Base-by-base conservation (phyloP, 2,888 invertebrate species). In the Margaritifera margaritifera region DNA sequence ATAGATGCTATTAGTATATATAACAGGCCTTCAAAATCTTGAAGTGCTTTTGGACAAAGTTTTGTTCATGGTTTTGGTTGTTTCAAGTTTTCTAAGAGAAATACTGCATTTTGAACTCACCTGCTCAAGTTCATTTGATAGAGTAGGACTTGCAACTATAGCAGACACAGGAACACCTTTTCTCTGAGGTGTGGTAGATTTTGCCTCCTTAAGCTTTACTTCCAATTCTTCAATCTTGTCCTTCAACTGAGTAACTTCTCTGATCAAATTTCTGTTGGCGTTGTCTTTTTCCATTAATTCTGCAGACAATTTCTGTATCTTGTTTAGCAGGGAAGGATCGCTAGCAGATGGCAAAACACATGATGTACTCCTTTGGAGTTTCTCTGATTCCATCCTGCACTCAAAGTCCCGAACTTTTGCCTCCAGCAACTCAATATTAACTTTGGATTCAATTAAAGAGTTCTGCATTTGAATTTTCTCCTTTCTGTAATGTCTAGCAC, bases 391-490 rank as follows among this genome's bases (percentile, higher is more conserved):
- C 64, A n/a, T 24, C 31, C 52, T 65, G 66, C 53, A 27, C 58
- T 73, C 68, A 22, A 57, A 27, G 61, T 71, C 74, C 61, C 62
- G 56, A 51, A 78, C n/a, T 59, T 69, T 73, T n/a, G 63, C 74
- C 64, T 78, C 69, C 60, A 78, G 66, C 8, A 71, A 66, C 3
- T 64, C 60, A 18, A 80, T 69, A 51, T 73, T 74, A 53, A 66
- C 78, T 51, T 71, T 74, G 6, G 81, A 80, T 51, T 78, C 75
- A n/a, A 77, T 76, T 20, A 81, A 67, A 4, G 77, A 66, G 68
- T 79, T 79, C 51, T 82, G 80, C 8, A 70, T 65, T 42, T 80
- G 77, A 22, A 83, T 82, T 64, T 84, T 84, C 27, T 79, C 79
- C 63, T 78, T 81, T 54, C 81, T 68, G 20, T 81, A 55, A 55